A percentile compares a stretch with the other conserved stretches of the same genome.
These are phyloP conservation scores for Apodemia hepburni DNA, from an alignment of 2,888 invertebrate genomes.

Conservation along the genomic window DNA sequence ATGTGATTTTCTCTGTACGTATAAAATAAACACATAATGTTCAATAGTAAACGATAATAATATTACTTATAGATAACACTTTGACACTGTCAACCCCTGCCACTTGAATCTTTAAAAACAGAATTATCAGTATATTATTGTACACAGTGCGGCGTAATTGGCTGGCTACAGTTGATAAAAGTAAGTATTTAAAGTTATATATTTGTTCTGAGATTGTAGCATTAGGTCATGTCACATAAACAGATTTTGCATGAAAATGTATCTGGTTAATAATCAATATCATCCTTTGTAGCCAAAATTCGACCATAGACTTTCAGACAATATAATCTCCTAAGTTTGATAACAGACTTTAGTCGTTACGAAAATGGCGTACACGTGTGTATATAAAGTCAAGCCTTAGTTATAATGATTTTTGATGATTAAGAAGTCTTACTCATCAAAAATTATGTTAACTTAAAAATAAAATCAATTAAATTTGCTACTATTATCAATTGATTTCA, in stretches of 20 bases:
- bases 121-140: constrained; percentile 7
- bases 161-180: not conserved
- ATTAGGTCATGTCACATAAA: not conserved
- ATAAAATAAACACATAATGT: not conserved
- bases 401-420: no score
- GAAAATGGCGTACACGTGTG: no score
- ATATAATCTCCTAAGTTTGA: no score
- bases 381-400: no score
- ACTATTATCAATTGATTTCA: no score
- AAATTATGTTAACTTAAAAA: no score
- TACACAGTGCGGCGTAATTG: not conserved
- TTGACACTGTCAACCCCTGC: not conserved
- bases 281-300: no score
- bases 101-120: constrained; percentile 8
- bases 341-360: no score
- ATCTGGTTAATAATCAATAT: no score
- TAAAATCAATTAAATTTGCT: no score
- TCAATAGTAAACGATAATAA: not conserved
- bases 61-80: not conserved
- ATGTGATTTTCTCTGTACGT: not conserved
- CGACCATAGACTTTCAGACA: no score
- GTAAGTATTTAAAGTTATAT: not conserved
- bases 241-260: not conserved
- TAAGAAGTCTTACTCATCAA: no score
- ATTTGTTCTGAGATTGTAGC: not conserved